phyloP scores from a whole-genome alignment of 2,888 invertebrate species.

The Limnephilus auricula region DNA sequence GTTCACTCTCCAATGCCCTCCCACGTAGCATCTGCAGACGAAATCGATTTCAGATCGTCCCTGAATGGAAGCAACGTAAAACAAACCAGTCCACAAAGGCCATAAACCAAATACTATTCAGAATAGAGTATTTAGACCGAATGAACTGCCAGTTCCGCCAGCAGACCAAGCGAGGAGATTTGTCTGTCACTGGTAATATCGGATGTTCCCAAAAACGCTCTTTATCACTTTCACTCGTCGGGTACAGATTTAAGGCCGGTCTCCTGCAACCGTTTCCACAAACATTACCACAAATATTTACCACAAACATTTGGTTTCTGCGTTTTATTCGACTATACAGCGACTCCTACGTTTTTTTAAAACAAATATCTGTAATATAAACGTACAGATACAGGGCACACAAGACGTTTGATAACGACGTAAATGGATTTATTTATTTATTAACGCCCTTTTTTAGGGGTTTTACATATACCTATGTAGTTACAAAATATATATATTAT shows the following conservation, averaged over 20 bases:
- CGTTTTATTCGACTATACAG: too few relatives aligned
- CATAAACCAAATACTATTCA: not conserved
- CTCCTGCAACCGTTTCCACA: too few relatives aligned
- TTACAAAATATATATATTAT: too few relatives aligned
- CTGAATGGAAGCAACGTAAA: not conserved
- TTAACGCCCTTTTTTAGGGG: too few relatives aligned
- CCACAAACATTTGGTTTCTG: too few relatives aligned
- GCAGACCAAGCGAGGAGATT: not conserved
- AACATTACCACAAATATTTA: too few relatives aligned
- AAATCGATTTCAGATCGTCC: not conserved
- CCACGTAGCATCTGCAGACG: not conserved
- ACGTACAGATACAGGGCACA: too few relatives aligned
- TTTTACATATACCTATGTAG: too few relatives aligned
- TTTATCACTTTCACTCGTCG: conserved; percentile 2
- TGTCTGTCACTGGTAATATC: not conserved
- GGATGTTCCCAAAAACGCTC: not conserved
- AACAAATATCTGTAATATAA: too few relatives aligned
- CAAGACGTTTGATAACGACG: too few relatives aligned
- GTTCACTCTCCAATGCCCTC: not conserved
- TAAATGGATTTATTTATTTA: too few relatives aligned
- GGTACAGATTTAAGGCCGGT: not conserved
- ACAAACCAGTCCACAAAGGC: not conserved
- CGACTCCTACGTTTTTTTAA: too few relatives aligned
- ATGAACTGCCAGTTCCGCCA: not conserved
- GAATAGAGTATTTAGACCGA: not conserved